Evolutionary conservation across 1,140 invertebrate species (phyloP), one percentile per base, ranked within the genome.

Genomic region (Ephestia elutella): DNA sequence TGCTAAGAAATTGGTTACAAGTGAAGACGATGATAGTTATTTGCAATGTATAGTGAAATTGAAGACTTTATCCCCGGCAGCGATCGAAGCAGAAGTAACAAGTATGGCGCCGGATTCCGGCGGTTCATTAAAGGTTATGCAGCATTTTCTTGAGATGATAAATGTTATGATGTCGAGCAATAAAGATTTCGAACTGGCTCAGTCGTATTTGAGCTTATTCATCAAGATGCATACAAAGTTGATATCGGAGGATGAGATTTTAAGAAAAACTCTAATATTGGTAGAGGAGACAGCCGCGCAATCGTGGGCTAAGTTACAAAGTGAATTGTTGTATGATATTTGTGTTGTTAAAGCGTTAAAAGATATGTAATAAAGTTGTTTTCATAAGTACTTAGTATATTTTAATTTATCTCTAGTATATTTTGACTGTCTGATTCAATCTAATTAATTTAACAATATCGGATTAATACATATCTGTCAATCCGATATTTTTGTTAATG

Each of bases 141-240:
- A 92, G 30, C 91, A 94, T 62, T 99, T 98, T 89, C 85, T 99
- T 28, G 91, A 92, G 73, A 92, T 96, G 80, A 83, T 99, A 7
- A 85, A 92, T 44, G 87, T 83, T 57, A 93, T 95, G 86, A 90
- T 99, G 1, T 87, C 91, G 60, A 94, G 90, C 2, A 96, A 95
- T 70, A 92, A 82, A 65, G 92, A 98, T 87, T 99, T 97, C 89
- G 98, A 99, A 90, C 83, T 98, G n/a, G 92, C 93, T 0, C 95
- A 98, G 81, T 93, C 96, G 0, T 99, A 98, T 90, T 89, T 99
- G n/a, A 93, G 92, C 54, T 89, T 98, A 15, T 99, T 98, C 90
- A 80, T 99, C 10, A 98, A 98, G 87, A 91, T 93, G 25, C 96
- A 98, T 78, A 92, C 93, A 1, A 90, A 92, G 49, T 75, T 84